phyloP scores from a whole-genome alignment of 2,888 invertebrate species.

The Chelonus formosanus region DNA sequence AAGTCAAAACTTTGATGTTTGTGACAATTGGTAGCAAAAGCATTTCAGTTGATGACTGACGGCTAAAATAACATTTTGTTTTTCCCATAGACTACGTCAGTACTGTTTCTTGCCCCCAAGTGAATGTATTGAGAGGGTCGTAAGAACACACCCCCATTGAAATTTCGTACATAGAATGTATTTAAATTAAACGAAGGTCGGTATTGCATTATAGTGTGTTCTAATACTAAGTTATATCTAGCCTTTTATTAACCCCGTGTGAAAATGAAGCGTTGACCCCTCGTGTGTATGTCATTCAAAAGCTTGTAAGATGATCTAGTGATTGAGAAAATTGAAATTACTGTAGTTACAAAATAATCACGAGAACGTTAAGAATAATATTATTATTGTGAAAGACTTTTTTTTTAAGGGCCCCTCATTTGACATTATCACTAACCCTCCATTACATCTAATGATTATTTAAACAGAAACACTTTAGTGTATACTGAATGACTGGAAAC shows the following conservation, averaged over 20 bases:
- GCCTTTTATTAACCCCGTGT: constrained; percentile 64
- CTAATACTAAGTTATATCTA: constrained; percentile 63
- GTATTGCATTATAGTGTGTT: constrained; percentile 55
- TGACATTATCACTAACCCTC: too few species aligned
- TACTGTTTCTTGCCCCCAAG: constrained; percentile 11
- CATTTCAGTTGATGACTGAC: constrained; percentile 34
- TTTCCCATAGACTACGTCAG: constrained; percentile 55
- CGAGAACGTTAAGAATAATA: too few species aligned
- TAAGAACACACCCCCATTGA: constrained; percentile 55
- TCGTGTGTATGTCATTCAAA: background rate
- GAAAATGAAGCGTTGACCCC: constrained; percentile 44
- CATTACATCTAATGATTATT: too few species aligned
- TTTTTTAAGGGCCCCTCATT: too few species aligned
- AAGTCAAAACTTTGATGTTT: constrained; percentile 1
- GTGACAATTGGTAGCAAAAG: constrained; percentile 9
- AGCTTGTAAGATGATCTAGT: constrained; percentile 47
- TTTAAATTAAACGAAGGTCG: constrained; percentile 61
- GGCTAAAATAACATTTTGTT: constrained; percentile 57
- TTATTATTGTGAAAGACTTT: too few species aligned
- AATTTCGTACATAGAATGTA: constrained; percentile 55
- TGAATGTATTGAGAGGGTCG: constrained; percentile 2
- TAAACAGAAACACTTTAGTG: too few species aligned
- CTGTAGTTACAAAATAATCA: background rate
- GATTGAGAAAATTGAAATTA: background rate
- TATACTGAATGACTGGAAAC: too few species aligned